Conservation (phyloP, 2,888 invertebrate genomes). For the Fragum fragum region DNA sequence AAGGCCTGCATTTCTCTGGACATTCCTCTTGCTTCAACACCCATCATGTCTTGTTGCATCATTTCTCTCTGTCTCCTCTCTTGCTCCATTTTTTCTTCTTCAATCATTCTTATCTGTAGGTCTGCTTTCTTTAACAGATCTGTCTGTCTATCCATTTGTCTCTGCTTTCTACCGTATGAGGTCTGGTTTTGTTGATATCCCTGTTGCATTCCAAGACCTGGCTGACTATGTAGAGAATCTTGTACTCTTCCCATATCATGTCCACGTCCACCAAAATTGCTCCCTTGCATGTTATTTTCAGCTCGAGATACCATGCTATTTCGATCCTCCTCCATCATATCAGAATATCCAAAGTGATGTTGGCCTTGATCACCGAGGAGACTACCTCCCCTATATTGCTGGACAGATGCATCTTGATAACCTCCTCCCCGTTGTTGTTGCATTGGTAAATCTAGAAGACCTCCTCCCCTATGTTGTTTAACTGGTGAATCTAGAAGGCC, state of each 20-base stretch:
- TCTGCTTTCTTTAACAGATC: slow-evolving; percentile 52
- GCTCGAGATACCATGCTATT: background rate
- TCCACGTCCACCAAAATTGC: background rate
- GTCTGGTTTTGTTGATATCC: background rate
- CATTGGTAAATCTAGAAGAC: background rate
- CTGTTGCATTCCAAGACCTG: background rate
- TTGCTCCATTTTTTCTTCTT: background rate
- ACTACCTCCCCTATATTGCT: background rate
- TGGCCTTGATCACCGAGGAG: background rate
- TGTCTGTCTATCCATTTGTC: slow-evolving; percentile 16
- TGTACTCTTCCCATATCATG: background rate
- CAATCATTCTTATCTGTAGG: slow-evolving; percentile 46
- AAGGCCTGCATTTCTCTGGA: slow-evolving; percentile 11
- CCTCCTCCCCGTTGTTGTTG: background rate
- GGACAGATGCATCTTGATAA: background rate
- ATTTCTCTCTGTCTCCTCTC: slow-evolving; percentile 31
- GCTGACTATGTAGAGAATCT: slow-evolving; percentile 1
- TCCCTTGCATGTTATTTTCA: background rate
- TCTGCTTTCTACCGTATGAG: background rate
- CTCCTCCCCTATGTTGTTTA: background rate
- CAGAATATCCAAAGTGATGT: background rate
- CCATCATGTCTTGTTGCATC: slow-evolving; percentile 26
- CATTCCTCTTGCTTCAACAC: slow-evolving; percentile 23
- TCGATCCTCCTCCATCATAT: background rate
- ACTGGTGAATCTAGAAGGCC: too few relatives aligned